These are phyloP conservation scores for Sesia apiformis DNA, from an alignment of 2,888 invertebrate species.

Conservation along the genomic window DNA sequence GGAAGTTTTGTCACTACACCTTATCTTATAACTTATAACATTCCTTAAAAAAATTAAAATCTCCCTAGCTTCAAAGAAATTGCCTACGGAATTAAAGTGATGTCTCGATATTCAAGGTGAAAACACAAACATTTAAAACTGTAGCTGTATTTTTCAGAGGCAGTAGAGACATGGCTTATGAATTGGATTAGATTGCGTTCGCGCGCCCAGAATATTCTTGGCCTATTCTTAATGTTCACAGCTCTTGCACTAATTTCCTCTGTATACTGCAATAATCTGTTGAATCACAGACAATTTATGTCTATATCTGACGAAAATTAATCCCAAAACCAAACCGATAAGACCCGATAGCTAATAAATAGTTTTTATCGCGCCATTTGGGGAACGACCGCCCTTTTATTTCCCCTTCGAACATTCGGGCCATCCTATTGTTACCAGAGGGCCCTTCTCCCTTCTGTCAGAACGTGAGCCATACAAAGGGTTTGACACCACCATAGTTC, in stretches of 20 bases:
- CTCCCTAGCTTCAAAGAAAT: too few species aligned
- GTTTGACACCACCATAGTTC: constrained; percentile 23
- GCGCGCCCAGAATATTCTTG: too few species aligned
- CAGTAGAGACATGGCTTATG: too few species aligned
- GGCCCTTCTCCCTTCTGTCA: constrained; percentile 29
- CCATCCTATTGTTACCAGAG: constrained; percentile 32
- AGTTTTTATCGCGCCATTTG: neutral
- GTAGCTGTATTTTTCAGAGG: too few species aligned
- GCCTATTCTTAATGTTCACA: too few species aligned
- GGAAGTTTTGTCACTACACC: too few species aligned
- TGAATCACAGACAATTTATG: neutral
- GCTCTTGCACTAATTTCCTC: neutral
- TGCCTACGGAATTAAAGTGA: too few species aligned
- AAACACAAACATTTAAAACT: too few species aligned
- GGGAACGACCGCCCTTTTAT: neutral
- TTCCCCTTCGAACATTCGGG: neutral
- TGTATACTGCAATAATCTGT: neutral
- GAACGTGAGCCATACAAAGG: constrained; percentile 61
- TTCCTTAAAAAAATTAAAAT: too few species aligned
- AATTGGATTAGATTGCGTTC: too few species aligned
- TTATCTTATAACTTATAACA: too few species aligned
- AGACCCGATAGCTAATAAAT: neutral
- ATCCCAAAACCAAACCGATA: neutral
- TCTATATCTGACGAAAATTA: neutral
- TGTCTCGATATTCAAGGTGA: too few species aligned